Evolutionary conservation across 2,113 vertebrate genomes (phyloP).

Genomic region (Muscicapa adusta): DNA sequence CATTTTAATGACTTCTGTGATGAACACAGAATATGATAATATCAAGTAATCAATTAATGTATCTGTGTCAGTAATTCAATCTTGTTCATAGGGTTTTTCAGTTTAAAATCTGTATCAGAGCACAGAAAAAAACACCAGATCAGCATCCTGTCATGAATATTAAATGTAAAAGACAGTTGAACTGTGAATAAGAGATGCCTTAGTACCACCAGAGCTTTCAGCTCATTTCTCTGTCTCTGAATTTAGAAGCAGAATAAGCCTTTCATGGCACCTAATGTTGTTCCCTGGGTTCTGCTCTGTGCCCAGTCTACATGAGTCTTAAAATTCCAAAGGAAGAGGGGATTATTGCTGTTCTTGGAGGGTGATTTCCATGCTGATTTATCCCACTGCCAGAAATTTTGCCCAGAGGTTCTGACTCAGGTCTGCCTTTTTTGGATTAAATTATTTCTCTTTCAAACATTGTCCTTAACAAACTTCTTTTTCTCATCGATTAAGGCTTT

Average conservation of each 20-base stretch:
- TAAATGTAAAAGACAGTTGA: not conserved
- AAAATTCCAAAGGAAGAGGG: not conserved
- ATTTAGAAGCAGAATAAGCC: not conserved
- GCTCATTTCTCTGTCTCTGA: not conserved
- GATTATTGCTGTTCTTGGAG: not conserved
- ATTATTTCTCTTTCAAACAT: not conserved
- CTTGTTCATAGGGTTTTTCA: not conserved
- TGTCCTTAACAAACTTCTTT: not conserved
- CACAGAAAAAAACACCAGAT: not conserved
- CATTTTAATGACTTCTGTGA: not conserved
- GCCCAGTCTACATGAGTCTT: not conserved
- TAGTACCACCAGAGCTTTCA: not conserved
- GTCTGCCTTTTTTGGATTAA: slow-evolving; percentile 16
- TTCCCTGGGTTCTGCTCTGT: not conserved
- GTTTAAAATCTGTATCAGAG: not conserved
- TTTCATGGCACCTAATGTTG: not conserved
- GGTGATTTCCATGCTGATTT: not conserved
- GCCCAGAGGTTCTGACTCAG: not conserved
- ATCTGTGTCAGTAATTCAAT: not conserved
- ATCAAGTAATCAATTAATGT: not conserved
- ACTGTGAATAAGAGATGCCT: not conserved
- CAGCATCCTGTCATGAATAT: not conserved
- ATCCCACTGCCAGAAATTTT: not conserved
- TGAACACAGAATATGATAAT: not conserved
- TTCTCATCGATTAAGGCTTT: not conserved